phyloP scores from a whole-genome alignment of 1,140 invertebrate species.

The Zaprionus inermis region DNA sequence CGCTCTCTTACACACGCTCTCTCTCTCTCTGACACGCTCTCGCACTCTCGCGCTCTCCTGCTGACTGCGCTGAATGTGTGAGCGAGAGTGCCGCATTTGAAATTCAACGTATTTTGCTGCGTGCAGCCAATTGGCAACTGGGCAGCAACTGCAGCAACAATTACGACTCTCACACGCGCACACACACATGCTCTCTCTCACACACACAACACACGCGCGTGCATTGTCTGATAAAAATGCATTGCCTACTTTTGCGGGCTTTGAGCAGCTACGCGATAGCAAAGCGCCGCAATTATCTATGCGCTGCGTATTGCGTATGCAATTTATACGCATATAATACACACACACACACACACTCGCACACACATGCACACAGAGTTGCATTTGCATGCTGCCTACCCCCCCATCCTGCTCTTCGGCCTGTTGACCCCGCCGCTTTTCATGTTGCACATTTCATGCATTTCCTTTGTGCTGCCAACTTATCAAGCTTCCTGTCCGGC shows the following conservation, averaged over 20 bases:
- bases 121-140: slow-evolving; percentile 50
- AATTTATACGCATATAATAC: slow-evolving; percentile 37
- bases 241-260: slow-evolving; percentile 73
- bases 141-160: slow-evolving; percentile 35
- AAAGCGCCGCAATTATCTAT: slow-evolving; percentile 64
- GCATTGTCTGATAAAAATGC: slow-evolving; percentile 34
- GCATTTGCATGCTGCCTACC: slow-evolving; percentile 38
- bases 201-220: neutral
- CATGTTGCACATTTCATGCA: slow-evolving; percentile 78
- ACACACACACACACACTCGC: slow-evolving; percentile 17
- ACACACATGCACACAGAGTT: slow-evolving; percentile 15
- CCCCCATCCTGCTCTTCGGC: neutral
- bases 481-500: slow-evolving; percentile 80
- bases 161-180: slow-evolving; percentile 7
- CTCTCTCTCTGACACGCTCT: slow-evolving; percentile 3
- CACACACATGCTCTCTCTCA: slow-evolving; percentile 2
- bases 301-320: slow-evolving; percentile 43
- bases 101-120: slow-evolving; percentile 51
- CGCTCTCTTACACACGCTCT: neutral
- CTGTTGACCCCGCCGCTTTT: slow-evolving; percentile 17
- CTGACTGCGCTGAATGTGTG: slow-evolving; percentile 50
- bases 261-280: slow-evolving; percentile 47
- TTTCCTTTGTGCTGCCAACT: slow-evolving; percentile 79
- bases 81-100: slow-evolving; percentile 49
- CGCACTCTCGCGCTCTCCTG: slow-evolving; percentile 35